Percentiles rank a stretch among this genome's conserved stretches.
These are phyloP conservation scores for Gerosis bhagava DNA, from an alignment of 2,888 invertebrate genomes.

Conservation along the genomic window DNA sequence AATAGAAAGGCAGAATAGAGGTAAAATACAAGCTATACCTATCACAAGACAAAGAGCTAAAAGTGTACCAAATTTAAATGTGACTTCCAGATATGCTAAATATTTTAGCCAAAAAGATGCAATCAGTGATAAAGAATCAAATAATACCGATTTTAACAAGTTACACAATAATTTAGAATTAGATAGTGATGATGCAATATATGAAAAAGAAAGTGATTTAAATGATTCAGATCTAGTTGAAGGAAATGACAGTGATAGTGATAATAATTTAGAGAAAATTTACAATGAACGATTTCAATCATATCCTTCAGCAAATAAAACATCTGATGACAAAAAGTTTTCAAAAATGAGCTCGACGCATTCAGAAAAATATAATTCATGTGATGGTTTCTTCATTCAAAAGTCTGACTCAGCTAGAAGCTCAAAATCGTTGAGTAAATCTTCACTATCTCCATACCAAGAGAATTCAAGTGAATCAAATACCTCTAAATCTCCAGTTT, in stretches of 20 bases:
- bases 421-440: constrained; percentile 45
- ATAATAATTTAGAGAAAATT: constrained; percentile 66
- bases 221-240: constrained; percentile 29
- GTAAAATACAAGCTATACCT: constrained; percentile 39
- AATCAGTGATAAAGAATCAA: constrained; percentile 54
- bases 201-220: no score
- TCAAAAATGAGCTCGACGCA: constrained; percentile 33
- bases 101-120: constrained; percentile 74
- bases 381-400: constrained; percentile 53
- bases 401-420: constrained; percentile 45
- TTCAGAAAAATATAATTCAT: constrained; percentile 31
- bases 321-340: constrained; percentile 41
- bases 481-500: constrained; percentile 49
- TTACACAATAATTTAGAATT: constrained; percentile 38
- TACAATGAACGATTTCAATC: constrained; percentile 64
- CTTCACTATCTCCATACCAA: constrained; percentile 37
- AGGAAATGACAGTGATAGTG: constrained; percentile 47
- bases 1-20: constrained; percentile 65
- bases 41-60: constrained; percentile 62
- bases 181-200: constrained; percentile 39
- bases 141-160: constrained; percentile 33
- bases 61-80: constrained; percentile 76
- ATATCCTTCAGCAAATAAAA: constrained; percentile 48
- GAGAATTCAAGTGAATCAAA: constrained; percentile 33
- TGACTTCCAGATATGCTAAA: constrained; percentile 75